phyloP scores from a whole-genome alignment of 2,113 vertebrate genomes.

The Camelus dromedarius region DNA sequence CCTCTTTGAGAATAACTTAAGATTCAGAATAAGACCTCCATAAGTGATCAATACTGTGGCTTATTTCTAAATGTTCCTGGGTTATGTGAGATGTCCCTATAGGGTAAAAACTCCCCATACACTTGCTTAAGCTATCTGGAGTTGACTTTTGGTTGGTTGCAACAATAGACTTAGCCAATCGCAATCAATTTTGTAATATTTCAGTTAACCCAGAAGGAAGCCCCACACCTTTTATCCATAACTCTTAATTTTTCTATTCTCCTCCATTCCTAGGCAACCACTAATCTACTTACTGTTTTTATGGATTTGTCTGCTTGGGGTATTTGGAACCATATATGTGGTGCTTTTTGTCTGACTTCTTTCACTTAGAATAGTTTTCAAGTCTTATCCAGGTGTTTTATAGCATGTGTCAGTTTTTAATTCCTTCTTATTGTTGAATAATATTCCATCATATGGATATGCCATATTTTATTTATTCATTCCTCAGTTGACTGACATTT shows the following conservation, averaged over 20 bases:
- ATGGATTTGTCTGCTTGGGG: background rate
- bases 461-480: background rate
- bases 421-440: background rate
- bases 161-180: background rate
- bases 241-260: background rate
- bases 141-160: background rate
- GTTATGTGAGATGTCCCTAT: background rate
- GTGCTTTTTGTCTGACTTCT: background rate
- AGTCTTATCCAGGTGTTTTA: background rate
- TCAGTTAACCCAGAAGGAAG: background rate
- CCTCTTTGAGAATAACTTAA: background rate
- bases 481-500: background rate
- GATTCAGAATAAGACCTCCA: background rate
- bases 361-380: background rate
- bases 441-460: background rate
- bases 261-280: background rate
- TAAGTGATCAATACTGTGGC: background rate
- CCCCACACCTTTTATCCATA: background rate
- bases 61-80: background rate
- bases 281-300: background rate
- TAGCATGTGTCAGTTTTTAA: background rate
- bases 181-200: background rate
- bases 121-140: background rate
- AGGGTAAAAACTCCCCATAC: background rate
- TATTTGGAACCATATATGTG: background rate